Evolutionary conservation across 2,113 vertebrate species (phyloP).

Genomic region (Hyperopisus bebe): DNA sequence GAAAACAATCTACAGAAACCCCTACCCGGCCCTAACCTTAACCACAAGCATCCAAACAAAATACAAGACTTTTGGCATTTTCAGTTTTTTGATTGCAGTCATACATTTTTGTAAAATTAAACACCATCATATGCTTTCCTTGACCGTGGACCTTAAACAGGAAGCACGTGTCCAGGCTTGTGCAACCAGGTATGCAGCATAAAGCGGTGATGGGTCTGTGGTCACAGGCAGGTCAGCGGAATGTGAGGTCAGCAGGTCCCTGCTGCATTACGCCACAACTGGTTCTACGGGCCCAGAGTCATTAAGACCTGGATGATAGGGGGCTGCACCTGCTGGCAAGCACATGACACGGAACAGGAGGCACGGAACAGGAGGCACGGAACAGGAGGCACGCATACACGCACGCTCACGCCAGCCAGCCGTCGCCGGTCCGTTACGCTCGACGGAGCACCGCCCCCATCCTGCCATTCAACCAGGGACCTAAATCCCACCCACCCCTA

Average conservation of each 20-base stretch:
- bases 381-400: neutral
- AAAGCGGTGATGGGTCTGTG: neutral
- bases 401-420: neutral
- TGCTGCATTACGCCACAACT: neutral
- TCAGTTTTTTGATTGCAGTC: too few relatives aligned
- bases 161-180: neutral
- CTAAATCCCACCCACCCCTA: neutral
- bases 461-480: neutral
- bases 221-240: neutral
- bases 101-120: too few relatives aligned
- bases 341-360: neutral
- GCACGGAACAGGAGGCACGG: neutral
- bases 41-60: too few relatives aligned
- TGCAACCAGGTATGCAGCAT: neutral
- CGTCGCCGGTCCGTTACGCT: constrained; percentile 7
- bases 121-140: neutral
- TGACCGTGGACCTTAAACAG: neutral
- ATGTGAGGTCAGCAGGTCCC: neutral
- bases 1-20: too few relatives aligned
- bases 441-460: neutral
- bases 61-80: too few relatives aligned
- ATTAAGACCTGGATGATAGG: neutral
- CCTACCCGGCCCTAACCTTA: too few relatives aligned
- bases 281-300: neutral
- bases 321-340: neutral